Evolutionary conservation across 2,797 vertebrate genomes (phyloP).

Genomic region (Poeciliopsis presidionis): DNA sequence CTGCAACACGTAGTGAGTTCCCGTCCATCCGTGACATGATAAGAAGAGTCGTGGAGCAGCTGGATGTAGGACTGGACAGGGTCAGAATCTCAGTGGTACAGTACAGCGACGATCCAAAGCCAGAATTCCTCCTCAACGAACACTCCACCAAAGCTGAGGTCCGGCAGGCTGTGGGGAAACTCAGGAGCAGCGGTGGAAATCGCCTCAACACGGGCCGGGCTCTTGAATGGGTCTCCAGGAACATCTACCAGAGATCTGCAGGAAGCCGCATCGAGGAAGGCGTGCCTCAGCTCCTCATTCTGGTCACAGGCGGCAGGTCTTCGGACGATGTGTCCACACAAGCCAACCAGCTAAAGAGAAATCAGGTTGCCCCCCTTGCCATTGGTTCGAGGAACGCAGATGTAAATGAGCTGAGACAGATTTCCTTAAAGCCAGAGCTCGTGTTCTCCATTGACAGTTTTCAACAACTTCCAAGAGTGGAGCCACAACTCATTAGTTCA

Average conservation of each 20-base stretch:
- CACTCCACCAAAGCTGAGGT: constrained; percentile 89
- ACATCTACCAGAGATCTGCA: constrained; percentile 89
- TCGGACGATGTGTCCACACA: constrained; percentile 86
- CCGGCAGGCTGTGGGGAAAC: constrained; percentile 75
- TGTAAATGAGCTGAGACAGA: constrained; percentile 82
- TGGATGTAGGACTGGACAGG: constrained; percentile 89
- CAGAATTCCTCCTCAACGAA: constrained; percentile 90
- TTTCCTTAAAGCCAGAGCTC: constrained; percentile 88
- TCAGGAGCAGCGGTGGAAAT: constrained; percentile 85
- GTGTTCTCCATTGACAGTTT: constrained; percentile 85
- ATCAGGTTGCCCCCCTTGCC: constrained; percentile 84
- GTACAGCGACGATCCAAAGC: constrained; percentile 87
- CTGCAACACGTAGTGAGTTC: constrained; percentile 81
- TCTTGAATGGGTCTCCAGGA: constrained; percentile 87
- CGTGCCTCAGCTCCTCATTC: constrained; percentile 92
- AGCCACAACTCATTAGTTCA: constrained; percentile 84
- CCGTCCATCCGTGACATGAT: constrained; percentile 85
- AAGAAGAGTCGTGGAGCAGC: constrained; percentile 81
- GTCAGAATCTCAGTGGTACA: constrained; percentile 91
- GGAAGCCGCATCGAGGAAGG: constrained; percentile 94
- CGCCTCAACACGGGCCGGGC: constrained; percentile 86
- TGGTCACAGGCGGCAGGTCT: constrained; percentile 88
- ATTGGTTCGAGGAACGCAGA: constrained; percentile 85
- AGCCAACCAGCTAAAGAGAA: constrained; percentile 85
- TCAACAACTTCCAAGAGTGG: constrained; percentile 83